Evolutionary conservation across 2,797 vertebrate genomes (phyloP).

Genomic region (Catamblyrhynchus diadema): DNA sequence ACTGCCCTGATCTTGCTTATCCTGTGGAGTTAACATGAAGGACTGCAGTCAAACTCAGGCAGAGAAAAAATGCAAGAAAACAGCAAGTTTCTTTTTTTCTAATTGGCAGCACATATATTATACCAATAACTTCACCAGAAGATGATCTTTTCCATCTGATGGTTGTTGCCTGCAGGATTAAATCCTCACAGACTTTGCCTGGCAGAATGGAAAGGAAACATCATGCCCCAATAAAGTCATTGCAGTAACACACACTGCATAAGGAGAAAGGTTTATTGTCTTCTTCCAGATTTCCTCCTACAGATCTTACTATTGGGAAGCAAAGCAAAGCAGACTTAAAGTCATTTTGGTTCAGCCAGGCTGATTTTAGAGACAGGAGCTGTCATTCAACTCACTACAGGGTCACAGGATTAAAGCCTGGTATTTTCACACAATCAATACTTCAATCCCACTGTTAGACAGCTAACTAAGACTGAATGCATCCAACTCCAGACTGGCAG

Average conservation of each 20-base stretch:
- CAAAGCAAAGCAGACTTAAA: constrained; percentile 6
- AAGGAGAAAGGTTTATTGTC: neutral
- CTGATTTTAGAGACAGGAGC: neutral
- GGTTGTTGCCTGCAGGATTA: constrained; percentile 27
- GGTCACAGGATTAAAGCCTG: neutral
- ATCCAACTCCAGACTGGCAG: neutral
- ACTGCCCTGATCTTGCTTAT: neutral
- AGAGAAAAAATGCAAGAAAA: neutral
- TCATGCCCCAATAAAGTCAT: neutral
- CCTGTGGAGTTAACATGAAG: neutral
- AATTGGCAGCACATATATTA: constrained; percentile 26
- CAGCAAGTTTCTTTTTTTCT: neutral
- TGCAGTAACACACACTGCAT: neutral
- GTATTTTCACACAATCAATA: neutral
- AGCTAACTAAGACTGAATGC: neutral
- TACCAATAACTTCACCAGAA: constrained; percentile 36
- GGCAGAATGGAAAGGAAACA: neutral
- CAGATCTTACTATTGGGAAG: neutral
- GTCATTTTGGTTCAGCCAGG: neutral
- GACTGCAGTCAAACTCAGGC: neutral
- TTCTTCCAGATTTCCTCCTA: neutral
- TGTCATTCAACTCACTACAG: neutral
- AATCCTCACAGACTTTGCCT: neutral
- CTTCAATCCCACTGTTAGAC: neutral
- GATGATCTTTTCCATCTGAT: constrained; percentile 32